These are phyloP conservation scores for Phorcus lineatus DNA, from an alignment of 2,888 invertebrate species.

Conservation along the genomic window DNA sequence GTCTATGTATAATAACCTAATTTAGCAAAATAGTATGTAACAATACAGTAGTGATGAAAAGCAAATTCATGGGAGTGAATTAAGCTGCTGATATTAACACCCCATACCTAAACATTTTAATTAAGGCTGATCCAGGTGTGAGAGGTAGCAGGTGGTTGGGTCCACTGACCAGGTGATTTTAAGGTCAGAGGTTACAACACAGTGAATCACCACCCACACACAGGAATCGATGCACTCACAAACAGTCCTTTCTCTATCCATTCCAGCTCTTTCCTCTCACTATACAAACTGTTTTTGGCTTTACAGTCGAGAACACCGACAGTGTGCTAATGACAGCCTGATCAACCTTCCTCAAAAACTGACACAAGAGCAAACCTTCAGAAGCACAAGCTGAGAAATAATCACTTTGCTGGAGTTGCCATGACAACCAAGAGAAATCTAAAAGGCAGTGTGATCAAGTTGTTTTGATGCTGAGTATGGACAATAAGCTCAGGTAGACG, in stretches of 20 bases:
- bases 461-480: slow-evolving; percentile 20
- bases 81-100: too few species aligned
- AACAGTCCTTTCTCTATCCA: background rate
- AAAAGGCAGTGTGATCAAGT: slow-evolving; percentile 6
- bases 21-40: too few species aligned
- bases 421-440: slow-evolving; percentile 21
- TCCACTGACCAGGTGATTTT: too few species aligned
- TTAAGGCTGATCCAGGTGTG: too few species aligned
- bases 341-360: slow-evolving; percentile 6
- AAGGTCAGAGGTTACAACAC: background rate
- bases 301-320: background rate
- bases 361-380: slow-evolving; percentile 15
- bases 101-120: too few species aligned
- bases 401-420: slow-evolving; percentile 11
- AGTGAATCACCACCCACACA: background rate
- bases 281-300: background rate
- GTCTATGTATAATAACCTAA: too few species aligned
- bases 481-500: slow-evolving; percentile 22
- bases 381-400: slow-evolving; percentile 4
- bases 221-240: background rate
- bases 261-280: background rate
- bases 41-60: too few species aligned
- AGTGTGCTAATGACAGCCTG: slow-evolving; percentile 18
- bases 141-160: background rate
- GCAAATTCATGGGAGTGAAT: too few species aligned